Conservation (phyloP, 1,140 invertebrate genomes). For the Drosophila arizonae region DNA sequence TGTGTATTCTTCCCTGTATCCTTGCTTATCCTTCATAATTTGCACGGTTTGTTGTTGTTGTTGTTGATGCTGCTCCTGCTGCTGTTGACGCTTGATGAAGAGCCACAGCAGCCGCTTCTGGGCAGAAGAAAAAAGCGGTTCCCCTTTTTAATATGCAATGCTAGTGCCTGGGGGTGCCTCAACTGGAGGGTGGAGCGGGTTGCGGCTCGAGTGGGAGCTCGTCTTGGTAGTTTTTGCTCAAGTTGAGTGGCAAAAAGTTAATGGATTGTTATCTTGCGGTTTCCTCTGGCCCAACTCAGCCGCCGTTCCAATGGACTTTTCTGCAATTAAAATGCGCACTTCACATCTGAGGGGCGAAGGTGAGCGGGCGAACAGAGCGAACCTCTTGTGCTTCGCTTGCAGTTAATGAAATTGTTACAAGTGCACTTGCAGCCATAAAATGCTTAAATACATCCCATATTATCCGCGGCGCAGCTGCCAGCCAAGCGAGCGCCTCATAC, state of each 20-base stretch:
- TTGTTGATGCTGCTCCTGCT: constrained; percentile 41
- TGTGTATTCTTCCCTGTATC: constrained; percentile 34
- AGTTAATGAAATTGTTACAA: constrained; percentile 72
- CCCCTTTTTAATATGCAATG: constrained; percentile 51
- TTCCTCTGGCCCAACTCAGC: constrained; percentile 48
- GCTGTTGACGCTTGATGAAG: constrained; percentile 65
- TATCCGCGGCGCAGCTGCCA: constrained; percentile 6
- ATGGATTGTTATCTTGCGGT: constrained; percentile 79
- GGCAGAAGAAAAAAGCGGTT: constrained; percentile 21
- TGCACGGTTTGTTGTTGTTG: constrained; percentile 39
- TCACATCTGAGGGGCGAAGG: constrained; percentile 24
- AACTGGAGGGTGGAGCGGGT: neutral
- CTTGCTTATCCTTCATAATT: constrained; percentile 68
- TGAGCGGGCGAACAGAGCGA: neutral
- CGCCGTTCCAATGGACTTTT: constrained; percentile 24
- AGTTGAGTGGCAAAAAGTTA: constrained; percentile 77
- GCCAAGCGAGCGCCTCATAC: constrained; percentile 5
- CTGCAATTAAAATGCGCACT: constrained; percentile 67
- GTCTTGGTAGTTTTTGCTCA: constrained; percentile 49
- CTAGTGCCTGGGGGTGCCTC: constrained; percentile 58
- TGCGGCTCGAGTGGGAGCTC: neutral
- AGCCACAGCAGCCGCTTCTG: constrained; percentile 45
- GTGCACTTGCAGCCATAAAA: constrained; percentile 42
- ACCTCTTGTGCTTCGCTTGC: constrained; percentile 60
- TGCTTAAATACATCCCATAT: constrained; percentile 11